phyloP scores from a whole-genome alignment of 1,140 invertebrate genomes.

The Leguminivora glycinivorella region DNA sequence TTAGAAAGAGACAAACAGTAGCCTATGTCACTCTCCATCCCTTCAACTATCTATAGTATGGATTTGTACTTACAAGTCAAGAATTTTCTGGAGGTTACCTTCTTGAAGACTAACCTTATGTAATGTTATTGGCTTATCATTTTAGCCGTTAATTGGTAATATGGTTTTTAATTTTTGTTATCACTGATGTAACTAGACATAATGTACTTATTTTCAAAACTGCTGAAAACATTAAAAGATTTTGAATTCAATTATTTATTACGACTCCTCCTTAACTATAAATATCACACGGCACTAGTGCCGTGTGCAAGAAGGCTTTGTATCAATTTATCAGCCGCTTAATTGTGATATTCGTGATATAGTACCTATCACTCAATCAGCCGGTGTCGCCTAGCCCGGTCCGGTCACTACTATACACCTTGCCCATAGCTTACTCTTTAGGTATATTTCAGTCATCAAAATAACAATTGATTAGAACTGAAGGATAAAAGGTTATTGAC shows the following conservation, averaged over 20 bases:
- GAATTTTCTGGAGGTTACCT: too few relatives aligned
- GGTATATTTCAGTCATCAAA: constrained; percentile 21
- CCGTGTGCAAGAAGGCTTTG: constrained; percentile 67
- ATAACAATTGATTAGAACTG: not conserved
- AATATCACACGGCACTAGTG: constrained; percentile 61
- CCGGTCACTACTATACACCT: not conserved
- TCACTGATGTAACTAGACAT: too few relatives aligned
- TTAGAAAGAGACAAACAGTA: too few relatives aligned
- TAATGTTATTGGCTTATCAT: too few relatives aligned
- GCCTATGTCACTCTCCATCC: too few relatives aligned
- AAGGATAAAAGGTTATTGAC: not conserved
- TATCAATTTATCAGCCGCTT: constrained; percentile 32
- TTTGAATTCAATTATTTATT: not conserved
- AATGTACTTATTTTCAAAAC: too few relatives aligned
- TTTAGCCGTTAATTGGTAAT: too few relatives aligned
- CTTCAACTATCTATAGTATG: too few relatives aligned
- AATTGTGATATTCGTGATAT: not conserved
- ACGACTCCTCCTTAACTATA: constrained; percentile 50
- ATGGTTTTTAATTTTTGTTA: too few relatives aligned
- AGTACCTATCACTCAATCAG: not conserved
- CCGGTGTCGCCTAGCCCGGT: not conserved
- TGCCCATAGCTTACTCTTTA: not conserved
- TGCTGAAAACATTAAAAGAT: not conserved
- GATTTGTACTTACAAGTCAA: too few relatives aligned
- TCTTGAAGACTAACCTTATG: too few relatives aligned